These are phyloP conservation scores for Liposcelis brunnea DNA, from an alignment of 2,888 invertebrate species.

Conservation along the genomic window DNA sequence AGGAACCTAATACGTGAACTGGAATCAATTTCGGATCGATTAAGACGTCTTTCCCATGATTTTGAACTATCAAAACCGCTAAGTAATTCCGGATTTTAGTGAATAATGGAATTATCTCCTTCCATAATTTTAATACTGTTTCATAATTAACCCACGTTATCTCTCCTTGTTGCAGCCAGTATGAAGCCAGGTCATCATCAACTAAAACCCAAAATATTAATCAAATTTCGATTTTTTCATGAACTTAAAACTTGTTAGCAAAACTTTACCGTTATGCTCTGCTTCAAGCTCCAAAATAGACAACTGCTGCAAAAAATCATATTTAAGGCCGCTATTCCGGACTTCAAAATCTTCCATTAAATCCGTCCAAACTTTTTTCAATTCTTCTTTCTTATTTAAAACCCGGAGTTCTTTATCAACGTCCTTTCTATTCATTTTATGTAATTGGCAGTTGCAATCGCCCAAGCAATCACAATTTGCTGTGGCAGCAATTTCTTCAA, in stretches of 20 bases:
- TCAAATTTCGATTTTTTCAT: background rate
- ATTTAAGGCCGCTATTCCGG: too few relatives aligned
- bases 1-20: slow-evolving; percentile 2
- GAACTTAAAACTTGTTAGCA: too few relatives aligned
- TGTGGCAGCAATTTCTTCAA: background rate
- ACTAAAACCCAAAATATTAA: background rate
- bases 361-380: background rate
- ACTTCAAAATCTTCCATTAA: background rate
- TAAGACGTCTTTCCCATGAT: background rate
- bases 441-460: too few relatives aligned
- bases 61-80: background rate
- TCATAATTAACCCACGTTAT: slow-evolving; percentile 1
- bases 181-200: background rate
- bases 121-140: background rate
- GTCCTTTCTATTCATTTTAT: background rate
- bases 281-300: slow-evolving; percentile 3
- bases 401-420: background rate
- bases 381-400: background rate
- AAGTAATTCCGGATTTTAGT: background rate
- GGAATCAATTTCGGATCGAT: slow-evolving; percentile 7
- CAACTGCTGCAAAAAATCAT: background rate
- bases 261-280: slow-evolving; percentile 1
- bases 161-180: background rate
- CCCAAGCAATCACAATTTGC: background rate
- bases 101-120: background rate